Evolutionary conservation across 2,113 vertebrate species (phyloP).

Genomic region (Lonchura striata): DNA sequence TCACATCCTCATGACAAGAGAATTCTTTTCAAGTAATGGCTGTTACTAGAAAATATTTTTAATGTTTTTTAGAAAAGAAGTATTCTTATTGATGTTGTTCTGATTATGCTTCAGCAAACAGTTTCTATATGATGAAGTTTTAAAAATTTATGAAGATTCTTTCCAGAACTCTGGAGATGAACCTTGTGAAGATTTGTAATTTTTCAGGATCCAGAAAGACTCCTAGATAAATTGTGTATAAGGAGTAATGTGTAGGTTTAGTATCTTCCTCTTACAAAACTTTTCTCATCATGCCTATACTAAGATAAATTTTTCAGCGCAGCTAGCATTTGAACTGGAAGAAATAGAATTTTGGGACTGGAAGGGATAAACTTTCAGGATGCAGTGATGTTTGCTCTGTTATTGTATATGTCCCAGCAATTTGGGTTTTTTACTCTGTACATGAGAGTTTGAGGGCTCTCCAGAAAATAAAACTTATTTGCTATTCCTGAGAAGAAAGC

Average conservation of each 20-base stretch:
- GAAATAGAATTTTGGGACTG: not conserved
- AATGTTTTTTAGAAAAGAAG: not conserved
- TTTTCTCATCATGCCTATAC: not conserved
- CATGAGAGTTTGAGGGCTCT: not conserved
- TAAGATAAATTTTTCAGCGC: not conserved
- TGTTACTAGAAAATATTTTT: not conserved
- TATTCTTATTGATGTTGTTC: not conserved
- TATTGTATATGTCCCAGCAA: not conserved
- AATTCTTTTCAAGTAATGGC: not conserved
- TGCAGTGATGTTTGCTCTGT: not conserved
- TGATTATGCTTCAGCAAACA: not conserved
- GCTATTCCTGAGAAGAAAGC: not conserved
- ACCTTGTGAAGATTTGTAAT: not conserved
- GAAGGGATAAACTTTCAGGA: not conserved
- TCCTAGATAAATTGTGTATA: not conserved
- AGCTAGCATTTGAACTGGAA: not conserved
- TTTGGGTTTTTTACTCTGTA: not conserved
- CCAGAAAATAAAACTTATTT: not conserved
- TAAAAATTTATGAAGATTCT: not conserved
- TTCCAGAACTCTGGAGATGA: not conserved
- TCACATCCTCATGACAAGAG: not conserved
- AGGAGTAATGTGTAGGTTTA: not conserved
- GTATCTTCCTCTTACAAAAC: not conserved
- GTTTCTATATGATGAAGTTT: not conserved
- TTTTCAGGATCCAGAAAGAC: not conserved